Conservation (phyloP, 2,113 vertebrate species). For the Callorhinus ursinus region DNA sequence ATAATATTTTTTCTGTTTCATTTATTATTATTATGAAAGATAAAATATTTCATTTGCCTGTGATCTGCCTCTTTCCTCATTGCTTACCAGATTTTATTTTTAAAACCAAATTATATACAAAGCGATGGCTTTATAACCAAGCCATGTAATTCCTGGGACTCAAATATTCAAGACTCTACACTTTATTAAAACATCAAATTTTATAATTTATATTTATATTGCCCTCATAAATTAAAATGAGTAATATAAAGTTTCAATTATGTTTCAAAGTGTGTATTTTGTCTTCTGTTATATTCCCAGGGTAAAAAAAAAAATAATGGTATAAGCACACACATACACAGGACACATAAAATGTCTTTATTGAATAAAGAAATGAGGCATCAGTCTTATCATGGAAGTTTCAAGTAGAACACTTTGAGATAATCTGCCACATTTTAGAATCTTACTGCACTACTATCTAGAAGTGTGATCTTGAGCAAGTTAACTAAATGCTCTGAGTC, state of each 20-base stretch:
- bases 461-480: background rate
- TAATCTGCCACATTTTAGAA: background rate
- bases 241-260: background rate
- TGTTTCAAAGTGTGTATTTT: background rate
- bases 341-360: background rate
- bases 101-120: background rate
- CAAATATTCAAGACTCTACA: background rate
- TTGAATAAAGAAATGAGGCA: background rate
- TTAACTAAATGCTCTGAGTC: background rate
- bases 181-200: background rate
- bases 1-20: slow-evolving; percentile 7
- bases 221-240: background rate
- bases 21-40: background rate
- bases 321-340: background rate
- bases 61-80: background rate
- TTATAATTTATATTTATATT: background rate
- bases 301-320: background rate
- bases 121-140: background rate
- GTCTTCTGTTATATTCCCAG: background rate
- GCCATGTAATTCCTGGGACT: background rate
- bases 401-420: background rate
- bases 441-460: background rate
- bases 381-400: background rate
- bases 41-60: background rate
- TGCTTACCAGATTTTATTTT: slow-evolving; percentile 14